These are phyloP conservation scores for Hippoglossus stenolepis DNA, from an alignment of 2,113 vertebrate genomes.

Conservation along the genomic window DNA sequence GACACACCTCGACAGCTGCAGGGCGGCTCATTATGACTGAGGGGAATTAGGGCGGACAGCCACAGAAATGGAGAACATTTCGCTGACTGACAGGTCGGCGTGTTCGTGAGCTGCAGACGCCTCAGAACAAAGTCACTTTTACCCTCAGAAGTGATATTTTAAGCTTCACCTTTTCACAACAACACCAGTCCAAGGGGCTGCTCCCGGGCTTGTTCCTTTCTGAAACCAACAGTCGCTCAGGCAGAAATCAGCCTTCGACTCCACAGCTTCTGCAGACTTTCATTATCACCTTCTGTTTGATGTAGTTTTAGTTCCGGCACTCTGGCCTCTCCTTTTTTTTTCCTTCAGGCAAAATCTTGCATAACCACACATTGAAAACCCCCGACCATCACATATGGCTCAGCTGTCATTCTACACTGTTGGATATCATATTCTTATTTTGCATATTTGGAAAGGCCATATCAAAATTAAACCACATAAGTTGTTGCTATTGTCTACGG, in stretches of 20 bases:
- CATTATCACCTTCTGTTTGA: slow-evolving; percentile 19
- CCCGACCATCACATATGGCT: neutral
- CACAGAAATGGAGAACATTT: slow-evolving; percentile 37
- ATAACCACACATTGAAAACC: neutral
- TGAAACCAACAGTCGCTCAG: slow-evolving; percentile 28
- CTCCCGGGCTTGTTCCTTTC: slow-evolving; percentile 40
- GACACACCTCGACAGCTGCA: slow-evolving; percentile 46
- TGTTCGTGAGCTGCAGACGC: slow-evolving; percentile 31
- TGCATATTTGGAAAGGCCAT: neutral
- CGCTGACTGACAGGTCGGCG: slow-evolving; percentile 57
- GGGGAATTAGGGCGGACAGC: slow-evolving; percentile 40
- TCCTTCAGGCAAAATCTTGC: neutral
- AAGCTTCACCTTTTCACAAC: slow-evolving; percentile 47
- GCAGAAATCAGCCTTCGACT: slow-evolving; percentile 23
- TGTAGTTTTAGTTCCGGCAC: slow-evolving; percentile 10
- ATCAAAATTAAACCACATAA: neutral
- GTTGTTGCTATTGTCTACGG: neutral
- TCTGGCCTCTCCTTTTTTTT: neutral
- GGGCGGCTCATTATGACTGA: slow-evolving; percentile 29
- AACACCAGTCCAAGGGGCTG: slow-evolving; percentile 19
- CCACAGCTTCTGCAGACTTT: slow-evolving; percentile 24
- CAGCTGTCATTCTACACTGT: neutral
- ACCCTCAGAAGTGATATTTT: slow-evolving; percentile 47
- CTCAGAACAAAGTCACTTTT: slow-evolving; percentile 61
- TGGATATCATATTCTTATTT: neutral